Percentiles rank a stretch among this genome's conserved stretches.
phyloP scores from a whole-genome alignment of 1,140 invertebrate species.

The Micrasema minimum region DNA sequence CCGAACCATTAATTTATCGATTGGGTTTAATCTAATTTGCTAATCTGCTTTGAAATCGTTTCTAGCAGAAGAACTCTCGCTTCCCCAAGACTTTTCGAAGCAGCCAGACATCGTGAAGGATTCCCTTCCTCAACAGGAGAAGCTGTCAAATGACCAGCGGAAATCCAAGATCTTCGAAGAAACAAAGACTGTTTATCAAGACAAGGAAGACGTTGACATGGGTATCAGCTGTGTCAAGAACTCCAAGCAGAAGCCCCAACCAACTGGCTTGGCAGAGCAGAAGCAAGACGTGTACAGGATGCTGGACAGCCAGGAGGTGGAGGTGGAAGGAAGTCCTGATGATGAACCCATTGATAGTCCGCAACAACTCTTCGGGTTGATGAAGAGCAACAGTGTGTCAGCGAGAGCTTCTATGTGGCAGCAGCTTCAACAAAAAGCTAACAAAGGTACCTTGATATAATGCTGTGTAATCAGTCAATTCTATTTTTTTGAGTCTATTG shows the following conservation, averaged over 20 bases:
- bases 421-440: constrained; percentile 69
- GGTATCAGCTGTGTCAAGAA: constrained; percentile 6
- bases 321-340: constrained; percentile 8
- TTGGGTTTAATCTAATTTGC: no score
- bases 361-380: constrained; percentile 59
- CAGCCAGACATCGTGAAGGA: constrained; percentile 33
- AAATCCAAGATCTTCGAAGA: neutral
- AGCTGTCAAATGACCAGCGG: constrained; percentile 5
- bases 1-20: no score
- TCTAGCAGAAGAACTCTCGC: constrained; percentile 45
- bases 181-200: neutral
- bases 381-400: constrained; percentile 70
- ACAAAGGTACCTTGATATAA: constrained; percentile 57
- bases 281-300: neutral
- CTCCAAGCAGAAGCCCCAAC: constrained; percentile 2
- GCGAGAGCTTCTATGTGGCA: constrained; percentile 72
- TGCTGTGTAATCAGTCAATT: neutral
- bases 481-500: neutral
- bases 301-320: neutral
- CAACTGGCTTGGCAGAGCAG: neutral
- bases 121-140: neutral
- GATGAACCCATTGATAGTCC: constrained; percentile 27
- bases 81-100: constrained; percentile 46
- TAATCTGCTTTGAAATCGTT: neutral
- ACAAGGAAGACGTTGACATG: neutral